Percentiles rank a stretch among this genome's conserved stretches.
These are phyloP conservation scores for Nematostella vectensis DNA, from an alignment of 92 coral and sea anemone genomes.

Conservation along the genomic window DNA sequence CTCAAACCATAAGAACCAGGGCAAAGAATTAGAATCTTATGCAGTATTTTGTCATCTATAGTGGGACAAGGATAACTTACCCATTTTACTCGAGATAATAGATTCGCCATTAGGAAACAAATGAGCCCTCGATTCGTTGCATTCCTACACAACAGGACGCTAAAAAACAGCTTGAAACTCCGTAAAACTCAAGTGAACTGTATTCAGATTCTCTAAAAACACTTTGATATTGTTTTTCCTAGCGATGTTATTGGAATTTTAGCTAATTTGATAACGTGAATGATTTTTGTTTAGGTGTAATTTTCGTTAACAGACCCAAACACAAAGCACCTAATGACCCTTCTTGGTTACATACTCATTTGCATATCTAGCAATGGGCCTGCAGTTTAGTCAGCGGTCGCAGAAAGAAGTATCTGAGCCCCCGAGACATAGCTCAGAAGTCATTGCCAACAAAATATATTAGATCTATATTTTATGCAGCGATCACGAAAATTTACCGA, in stretches of 20 bases:
- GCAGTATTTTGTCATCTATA: not conserved
- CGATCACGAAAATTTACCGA: too few species aligned
- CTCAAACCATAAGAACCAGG: too few species aligned
- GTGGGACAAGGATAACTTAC: conserved; percentile 17
- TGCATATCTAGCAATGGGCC: conserved; percentile 28
- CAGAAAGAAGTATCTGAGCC: too few species aligned
- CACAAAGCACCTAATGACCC: conserved; percentile 10
- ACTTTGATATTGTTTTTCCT: too few species aligned
- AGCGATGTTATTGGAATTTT: too few species aligned
- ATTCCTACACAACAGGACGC: conserved; percentile 19
- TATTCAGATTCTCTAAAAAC: too few species aligned
- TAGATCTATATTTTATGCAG: too few species aligned
- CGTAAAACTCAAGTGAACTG: conserved; percentile 8
- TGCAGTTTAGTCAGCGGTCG: too few species aligned
- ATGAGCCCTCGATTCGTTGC: conserved; percentile 9
- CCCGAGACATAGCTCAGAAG: too few species aligned
- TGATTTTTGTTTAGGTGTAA: not conserved
- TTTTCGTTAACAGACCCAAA: not conserved
- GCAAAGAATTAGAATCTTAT: not conserved
- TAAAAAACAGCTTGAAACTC: conserved; percentile 10
- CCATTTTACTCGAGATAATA: conserved; percentile 20
- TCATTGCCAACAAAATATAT: too few species aligned
- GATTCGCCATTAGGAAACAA: conserved; percentile 15
- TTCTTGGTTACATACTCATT: conserved; percentile 30
- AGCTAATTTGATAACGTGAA: too few species aligned